phyloP scores from a whole-genome alignment of 1,140 invertebrate genomes.

The Neodiprion fabricii region DNA sequence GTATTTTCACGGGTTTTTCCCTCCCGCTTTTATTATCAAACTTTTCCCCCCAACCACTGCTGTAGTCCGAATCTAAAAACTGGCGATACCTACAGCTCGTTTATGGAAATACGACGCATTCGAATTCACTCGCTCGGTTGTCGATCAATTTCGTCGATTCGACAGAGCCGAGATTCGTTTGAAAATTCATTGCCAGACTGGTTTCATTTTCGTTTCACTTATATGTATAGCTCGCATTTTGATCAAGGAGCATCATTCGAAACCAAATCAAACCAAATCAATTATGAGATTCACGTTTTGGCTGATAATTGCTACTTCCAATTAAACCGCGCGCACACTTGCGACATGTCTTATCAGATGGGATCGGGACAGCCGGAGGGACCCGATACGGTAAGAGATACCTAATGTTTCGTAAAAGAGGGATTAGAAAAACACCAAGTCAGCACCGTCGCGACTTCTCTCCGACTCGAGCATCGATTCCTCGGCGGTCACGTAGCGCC shows the following conservation, averaged over 20 bases:
- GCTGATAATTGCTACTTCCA: too few species aligned
- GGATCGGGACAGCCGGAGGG: too few species aligned
- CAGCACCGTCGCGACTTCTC: background rate
- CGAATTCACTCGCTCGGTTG: background rate
- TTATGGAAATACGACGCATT: constrained; percentile 2
- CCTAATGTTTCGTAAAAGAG: constrained; percentile 2
- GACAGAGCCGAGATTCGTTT: too few species aligned
- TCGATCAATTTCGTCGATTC: background rate
- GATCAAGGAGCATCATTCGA: too few species aligned
- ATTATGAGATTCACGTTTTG: too few species aligned
- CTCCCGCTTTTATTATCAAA: background rate
- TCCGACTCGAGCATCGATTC: background rate
- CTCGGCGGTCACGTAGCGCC: background rate
- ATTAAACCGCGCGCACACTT: too few species aligned
- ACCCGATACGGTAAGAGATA: background rate
- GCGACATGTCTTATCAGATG: too few species aligned
- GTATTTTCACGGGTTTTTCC: background rate
- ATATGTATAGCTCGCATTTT: too few species aligned
- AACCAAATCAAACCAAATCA: too few species aligned
- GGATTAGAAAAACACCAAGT: background rate
- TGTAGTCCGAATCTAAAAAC: too few species aligned
- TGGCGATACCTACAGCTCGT: background rate
- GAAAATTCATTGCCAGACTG: too few species aligned
- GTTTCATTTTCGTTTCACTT: too few species aligned
- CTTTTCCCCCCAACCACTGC: background rate